These are phyloP conservation scores for Siniperca scherzeri DNA, from an alignment of 2,797 vertebrate species.

Conservation along the genomic window DNA sequence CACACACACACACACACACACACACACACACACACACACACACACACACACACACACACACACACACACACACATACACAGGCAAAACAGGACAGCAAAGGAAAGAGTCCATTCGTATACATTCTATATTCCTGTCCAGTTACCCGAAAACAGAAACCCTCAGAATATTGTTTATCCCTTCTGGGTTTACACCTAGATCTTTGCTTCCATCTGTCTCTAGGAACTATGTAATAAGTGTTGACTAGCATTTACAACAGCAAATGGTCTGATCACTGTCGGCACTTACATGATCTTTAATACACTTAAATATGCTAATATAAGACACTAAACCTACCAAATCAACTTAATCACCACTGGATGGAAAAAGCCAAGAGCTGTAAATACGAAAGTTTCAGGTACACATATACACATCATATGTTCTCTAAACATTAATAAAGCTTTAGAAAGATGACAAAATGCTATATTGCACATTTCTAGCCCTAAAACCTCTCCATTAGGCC, in stretches of 20 bases:
- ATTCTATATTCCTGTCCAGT: conserved; percentile 39
- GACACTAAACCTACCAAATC: not conserved
- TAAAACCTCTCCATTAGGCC: not conserved
- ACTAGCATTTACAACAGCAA: conserved; percentile 9
- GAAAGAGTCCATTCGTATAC: conserved; percentile 56
- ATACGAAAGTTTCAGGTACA: not conserved
- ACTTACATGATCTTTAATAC: conserved; percentile 9
- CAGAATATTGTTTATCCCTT: conserved; percentile 16
- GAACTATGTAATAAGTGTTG: conserved; percentile 31
- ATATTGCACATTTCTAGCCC: not conserved
- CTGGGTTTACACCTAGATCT: not conserved
- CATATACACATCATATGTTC: not conserved
- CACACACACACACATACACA: conserved; percentile 1
- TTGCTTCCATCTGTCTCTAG: conserved; percentile 14
- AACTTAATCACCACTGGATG: not conserved
- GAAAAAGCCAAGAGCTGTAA: not conserved
- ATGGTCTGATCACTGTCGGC: not conserved
- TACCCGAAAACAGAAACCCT: conserved; percentile 2
- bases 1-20: conserved; percentile 2
- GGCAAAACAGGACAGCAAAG: conserved; percentile 51
- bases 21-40: not conserved
- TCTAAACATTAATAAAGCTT: not conserved
- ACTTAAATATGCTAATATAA: conserved; percentile 13
- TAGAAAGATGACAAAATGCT: not conserved
- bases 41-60: conserved; percentile 1